These are phyloP conservation scores for Melinaea marsaeus DNA, from an alignment of 2,888 invertebrate species.

Conservation along the genomic window DNA sequence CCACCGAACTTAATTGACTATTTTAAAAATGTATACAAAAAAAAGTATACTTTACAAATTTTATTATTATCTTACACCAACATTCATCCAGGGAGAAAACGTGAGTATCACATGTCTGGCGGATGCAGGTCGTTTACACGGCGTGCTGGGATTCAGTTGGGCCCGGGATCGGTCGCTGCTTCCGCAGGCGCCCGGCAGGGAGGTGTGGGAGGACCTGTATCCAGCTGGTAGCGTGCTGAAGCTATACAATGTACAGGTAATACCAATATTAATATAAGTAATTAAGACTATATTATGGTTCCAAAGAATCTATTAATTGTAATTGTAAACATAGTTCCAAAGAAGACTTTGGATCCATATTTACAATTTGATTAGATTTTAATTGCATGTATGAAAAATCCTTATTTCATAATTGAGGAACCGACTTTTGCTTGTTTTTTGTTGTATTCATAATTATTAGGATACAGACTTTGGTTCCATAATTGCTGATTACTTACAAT, in stretches of 20 bases:
- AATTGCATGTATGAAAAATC: no score
- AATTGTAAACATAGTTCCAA: no score
- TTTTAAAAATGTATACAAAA: no score
- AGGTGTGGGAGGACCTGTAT: conserved; percentile 90
- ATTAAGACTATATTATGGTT: not conserved
- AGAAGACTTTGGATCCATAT: no score
- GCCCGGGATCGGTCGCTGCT: conserved; percentile 86
- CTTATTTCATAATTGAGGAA: no score
- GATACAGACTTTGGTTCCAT: no score
- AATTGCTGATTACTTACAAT: no score
- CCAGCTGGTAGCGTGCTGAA: conserved; percentile 90
- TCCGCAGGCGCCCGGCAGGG: conserved; percentile 84
- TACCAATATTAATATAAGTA: conserved; percentile 18
- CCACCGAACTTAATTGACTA: no score
- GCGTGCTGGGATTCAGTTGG: conserved; percentile 89
- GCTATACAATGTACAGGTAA: conserved; percentile 86
- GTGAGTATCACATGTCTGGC: conserved; percentile 84
- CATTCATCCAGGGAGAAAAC: conserved; percentile 78
- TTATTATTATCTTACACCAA: not conserved
- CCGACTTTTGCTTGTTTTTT: no score
- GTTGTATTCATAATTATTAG: no score
- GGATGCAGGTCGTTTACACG: conserved; percentile 79
- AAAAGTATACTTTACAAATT: not conserved
- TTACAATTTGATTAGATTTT: no score
- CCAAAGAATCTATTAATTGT: no score